phyloP scores from a whole-genome alignment of 2,113 vertebrate genomes.

The Tenebrosternarchus preto region DNA sequence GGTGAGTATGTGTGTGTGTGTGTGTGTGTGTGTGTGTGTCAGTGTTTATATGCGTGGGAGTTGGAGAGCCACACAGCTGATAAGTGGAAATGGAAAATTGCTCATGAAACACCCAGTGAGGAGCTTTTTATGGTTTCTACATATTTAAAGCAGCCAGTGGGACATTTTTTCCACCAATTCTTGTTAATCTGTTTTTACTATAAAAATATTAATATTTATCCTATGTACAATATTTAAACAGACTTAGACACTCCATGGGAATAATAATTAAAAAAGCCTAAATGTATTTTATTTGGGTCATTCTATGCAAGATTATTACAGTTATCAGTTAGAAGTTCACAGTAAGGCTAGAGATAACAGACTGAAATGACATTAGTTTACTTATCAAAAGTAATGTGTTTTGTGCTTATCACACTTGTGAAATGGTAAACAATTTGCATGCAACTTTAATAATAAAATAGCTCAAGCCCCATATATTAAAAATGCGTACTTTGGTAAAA shows the following conservation, averaged over 20 bases:
- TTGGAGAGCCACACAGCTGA: slow-evolving; percentile 53
- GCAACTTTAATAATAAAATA: slow-evolving; percentile 1
- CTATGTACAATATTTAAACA: too few species aligned
- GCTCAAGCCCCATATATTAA: neutral
- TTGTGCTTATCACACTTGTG: neutral
- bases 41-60: slow-evolving; percentile 54
- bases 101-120: slow-evolving; percentile 38
- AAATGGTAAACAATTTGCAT: neutral
- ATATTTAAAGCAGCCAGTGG: neutral
- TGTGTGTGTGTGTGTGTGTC: slow-evolving; percentile 44
- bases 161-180: slow-evolving; percentile 29
- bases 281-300: too few species aligned
- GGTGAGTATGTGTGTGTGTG: slow-evolving; percentile 36
- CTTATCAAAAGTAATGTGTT: neutral
- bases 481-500: neutral
- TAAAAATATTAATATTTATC: too few species aligned
- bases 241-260: too few species aligned
- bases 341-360: neutral
- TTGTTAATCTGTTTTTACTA: neutral
- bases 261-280: too few species aligned
- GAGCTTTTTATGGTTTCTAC: slow-evolving; percentile 11
- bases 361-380: neutral
- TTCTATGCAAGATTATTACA: neutral
- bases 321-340: neutral
- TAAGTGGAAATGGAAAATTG: slow-evolving; percentile 34